Percentiles rank a stretch among this genome's conserved stretches.
Evolutionary conservation across 2,113 vertebrate species (phyloP).

Genomic region (Pteronura brasiliensis): DNA sequence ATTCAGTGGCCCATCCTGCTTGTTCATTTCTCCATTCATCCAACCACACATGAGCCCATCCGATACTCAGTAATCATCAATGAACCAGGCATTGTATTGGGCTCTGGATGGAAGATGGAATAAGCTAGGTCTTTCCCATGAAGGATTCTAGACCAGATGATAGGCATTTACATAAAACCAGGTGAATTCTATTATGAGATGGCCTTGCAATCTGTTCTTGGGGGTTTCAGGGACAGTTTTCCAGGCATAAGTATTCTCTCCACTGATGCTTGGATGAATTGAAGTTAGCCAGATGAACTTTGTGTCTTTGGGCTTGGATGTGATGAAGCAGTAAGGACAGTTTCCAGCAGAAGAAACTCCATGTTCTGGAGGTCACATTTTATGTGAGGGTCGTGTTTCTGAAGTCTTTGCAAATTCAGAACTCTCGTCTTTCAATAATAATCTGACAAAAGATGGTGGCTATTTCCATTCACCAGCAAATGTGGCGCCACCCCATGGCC

Average conservation of each 20-base stretch:
- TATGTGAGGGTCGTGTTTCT: neutral
- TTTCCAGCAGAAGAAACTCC: neutral
- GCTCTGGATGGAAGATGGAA: neutral
- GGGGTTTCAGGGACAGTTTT: neutral
- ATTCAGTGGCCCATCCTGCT: neutral
- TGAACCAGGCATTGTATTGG: neutral
- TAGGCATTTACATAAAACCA: neutral
- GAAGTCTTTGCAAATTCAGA: neutral
- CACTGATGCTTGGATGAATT: neutral
- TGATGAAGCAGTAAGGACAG: neutral
- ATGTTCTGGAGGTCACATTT: neutral
- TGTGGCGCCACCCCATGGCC: slow-evolving; percentile 56
- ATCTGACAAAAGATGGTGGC: neutral
- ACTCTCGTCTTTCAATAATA: neutral
- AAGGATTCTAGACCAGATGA: neutral
- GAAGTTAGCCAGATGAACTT: neutral
- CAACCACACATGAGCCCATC: neutral
- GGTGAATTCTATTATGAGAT: neutral
- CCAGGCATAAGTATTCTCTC: neutral
- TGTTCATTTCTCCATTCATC: neutral
- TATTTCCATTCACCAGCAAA: slow-evolving; percentile 38
- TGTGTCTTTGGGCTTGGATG: neutral
- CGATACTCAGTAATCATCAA: neutral
- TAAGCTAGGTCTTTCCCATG: neutral
- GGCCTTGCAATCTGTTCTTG: neutral